These are phyloP conservation scores for Saccopteryx leptura DNA, from an alignment of 2,113 vertebrate genomes.

Conservation along the genomic window DNA sequence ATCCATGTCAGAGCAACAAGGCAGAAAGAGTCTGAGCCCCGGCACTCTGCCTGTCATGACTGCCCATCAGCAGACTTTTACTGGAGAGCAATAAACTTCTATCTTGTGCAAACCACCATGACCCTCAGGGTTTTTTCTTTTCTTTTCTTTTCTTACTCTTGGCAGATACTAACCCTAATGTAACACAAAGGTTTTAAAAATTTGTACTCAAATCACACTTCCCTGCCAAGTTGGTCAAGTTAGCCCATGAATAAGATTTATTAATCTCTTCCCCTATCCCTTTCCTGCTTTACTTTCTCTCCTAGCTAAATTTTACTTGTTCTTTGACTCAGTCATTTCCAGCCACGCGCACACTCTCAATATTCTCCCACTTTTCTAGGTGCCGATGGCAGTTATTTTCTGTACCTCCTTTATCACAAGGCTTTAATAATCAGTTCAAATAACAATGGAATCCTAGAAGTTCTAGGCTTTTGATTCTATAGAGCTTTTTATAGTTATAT, in stretches of 20 bases:
- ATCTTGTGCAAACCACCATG: not conserved
- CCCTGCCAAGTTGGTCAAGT: not conserved
- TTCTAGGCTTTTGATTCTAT: not conserved
- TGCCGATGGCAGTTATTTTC: not conserved
- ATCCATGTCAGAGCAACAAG: not conserved
- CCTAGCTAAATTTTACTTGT: not conserved
- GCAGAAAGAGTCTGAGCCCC: not conserved
- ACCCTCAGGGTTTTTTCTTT: too few species aligned
- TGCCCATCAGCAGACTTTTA: not conserved
- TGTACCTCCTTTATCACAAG: not conserved
- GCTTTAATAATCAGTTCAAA: slow-evolving; percentile 43
- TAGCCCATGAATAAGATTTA: not conserved
- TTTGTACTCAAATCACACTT: not conserved
- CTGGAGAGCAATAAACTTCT: not conserved
- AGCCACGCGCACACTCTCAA: not conserved
- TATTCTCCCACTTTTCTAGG: not conserved
- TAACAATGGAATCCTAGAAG: not conserved
- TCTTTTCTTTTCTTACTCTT: not conserved
- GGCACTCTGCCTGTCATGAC: not conserved
- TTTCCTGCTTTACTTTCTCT: not conserved
- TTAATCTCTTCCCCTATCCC: not conserved
- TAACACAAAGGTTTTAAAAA: not conserved
- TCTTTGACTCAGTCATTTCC: not conserved
- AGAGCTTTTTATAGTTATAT: not conserved
- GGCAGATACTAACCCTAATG: not conserved